Conservation (phyloP, 2,888 invertebrate genomes). For the Nasonia oneida region DNA sequence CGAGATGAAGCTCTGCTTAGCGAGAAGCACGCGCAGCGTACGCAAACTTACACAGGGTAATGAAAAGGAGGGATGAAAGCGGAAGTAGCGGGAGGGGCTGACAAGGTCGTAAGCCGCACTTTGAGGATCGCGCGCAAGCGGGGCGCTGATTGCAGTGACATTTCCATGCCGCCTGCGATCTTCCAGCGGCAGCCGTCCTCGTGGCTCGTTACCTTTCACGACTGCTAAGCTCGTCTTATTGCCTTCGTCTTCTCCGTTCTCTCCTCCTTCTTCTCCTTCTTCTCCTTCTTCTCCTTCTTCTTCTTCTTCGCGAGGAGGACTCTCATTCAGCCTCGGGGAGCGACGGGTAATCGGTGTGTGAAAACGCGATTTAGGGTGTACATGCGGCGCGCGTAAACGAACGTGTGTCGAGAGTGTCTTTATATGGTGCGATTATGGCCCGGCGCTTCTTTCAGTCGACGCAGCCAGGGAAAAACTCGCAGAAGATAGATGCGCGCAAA, state of each 20-base stretch:
- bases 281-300: conserved; percentile 19
- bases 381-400: conserved; percentile 23
- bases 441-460: background rate
- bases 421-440: background rate
- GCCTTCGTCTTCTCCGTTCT: conserved; percentile 55
- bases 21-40: conserved; percentile 21
- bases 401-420: conserved; percentile 42
- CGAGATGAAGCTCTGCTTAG: background rate
- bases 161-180: conserved; percentile 58
- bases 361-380: conserved; percentile 67
- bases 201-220: conserved; percentile 66
- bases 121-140: conserved; percentile 54
- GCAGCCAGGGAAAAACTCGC: conserved; percentile 13
- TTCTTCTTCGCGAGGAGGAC: background rate
- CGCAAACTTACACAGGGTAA: conserved; percentile 20
- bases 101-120: conserved; percentile 60
- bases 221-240: conserved; percentile 63
- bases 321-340: conserved; percentile 57
- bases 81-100: conserved; percentile 46
- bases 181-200: conserved; percentile 19
- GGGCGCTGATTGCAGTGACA: conserved; percentile 64
- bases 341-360: conserved; percentile 67
- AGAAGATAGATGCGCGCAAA: background rate
- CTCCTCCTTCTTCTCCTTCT: conserved; percentile 25
- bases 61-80: conserved; percentile 48